Conservation (phyloP, 2,113 vertebrate genomes). For the Pedetes capensis region DNA sequence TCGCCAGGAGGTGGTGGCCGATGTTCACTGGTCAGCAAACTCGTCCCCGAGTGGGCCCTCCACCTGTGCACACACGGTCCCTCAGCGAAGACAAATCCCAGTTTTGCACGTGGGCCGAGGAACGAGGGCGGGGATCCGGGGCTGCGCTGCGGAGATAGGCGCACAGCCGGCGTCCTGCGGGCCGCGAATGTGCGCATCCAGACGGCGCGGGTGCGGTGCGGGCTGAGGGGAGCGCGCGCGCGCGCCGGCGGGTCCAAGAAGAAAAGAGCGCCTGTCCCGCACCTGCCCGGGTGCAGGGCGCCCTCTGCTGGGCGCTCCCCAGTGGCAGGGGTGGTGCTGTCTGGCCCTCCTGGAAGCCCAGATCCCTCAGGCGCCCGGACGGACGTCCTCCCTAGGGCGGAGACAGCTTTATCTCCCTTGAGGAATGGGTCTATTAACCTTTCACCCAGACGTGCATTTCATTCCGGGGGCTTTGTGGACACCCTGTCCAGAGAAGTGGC, state of each 20-base stretch:
- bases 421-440: not conserved
- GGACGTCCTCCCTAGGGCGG: no score
- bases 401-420: not conserved
- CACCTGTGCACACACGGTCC: no score
- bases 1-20: not conserved
- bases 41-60: not conserved
- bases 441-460: not conserved
- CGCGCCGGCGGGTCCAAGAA: no score
- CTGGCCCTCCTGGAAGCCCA: not conserved
- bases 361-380: no score
- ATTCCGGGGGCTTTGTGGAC: not conserved
- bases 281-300: not conserved
- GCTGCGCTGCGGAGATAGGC: not conserved
- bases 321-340: not conserved
- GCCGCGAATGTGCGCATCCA: accelerated
- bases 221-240: no score
- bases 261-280: not conserved
- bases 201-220: accelerated
- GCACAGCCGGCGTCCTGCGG: accelerated
- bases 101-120: not conserved
- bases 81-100: not conserved
- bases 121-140: not conserved
- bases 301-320: not conserved
- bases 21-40: not conserved
- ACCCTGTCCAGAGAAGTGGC: not conserved